Conservation (phyloP, 2,888 invertebrate species). For the Endomychus coccineus region DNA sequence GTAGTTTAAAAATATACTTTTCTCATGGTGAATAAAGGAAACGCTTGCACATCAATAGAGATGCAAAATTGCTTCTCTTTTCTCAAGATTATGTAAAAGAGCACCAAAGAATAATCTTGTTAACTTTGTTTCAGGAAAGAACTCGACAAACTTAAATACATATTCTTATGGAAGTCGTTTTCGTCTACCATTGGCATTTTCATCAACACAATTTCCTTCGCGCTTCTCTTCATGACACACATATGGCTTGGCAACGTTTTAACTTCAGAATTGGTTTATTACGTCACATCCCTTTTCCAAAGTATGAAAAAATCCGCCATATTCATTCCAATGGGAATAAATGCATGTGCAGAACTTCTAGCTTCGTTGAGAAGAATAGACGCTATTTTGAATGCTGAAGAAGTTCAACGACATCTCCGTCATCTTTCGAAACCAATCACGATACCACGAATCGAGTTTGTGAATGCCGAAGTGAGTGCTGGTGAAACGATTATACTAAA, state of each 20-base stretch:
- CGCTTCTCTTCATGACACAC: conserved; percentile 9
- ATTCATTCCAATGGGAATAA: conserved; percentile 13
- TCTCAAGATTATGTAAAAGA: too few species aligned
- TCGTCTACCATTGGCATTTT: conserved; percentile 8
- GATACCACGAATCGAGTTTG: conserved; percentile 11
- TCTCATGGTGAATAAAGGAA: too few species aligned
- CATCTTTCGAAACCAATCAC: background rate
- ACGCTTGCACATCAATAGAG: too few species aligned
- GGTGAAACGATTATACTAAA: conserved; percentile 34
- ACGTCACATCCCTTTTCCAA: conserved; percentile 11
- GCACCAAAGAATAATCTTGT: too few species aligned
- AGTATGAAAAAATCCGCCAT: conserved; percentile 6
- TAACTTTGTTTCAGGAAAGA: conserved; percentile 10
- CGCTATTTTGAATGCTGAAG: conserved; percentile 12
- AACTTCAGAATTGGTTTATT: conserved; percentile 15
- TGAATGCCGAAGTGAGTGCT: conserved; percentile 13
- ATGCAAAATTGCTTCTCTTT: too few species aligned
- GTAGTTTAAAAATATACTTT: too few species aligned
- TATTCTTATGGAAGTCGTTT: conserved; percentile 6
- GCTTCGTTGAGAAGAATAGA: conserved; percentile 14
- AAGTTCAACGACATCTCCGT: background rate
- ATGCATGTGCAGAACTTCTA: conserved; percentile 14
- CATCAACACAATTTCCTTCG: conserved; percentile 11
- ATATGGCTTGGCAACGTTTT: conserved; percentile 9
- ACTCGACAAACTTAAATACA: conserved; percentile 4